These are phyloP conservation scores for Lordiphosa collinella DNA, from an alignment of 1,140 invertebrate species.

Conservation along the genomic window DNA sequence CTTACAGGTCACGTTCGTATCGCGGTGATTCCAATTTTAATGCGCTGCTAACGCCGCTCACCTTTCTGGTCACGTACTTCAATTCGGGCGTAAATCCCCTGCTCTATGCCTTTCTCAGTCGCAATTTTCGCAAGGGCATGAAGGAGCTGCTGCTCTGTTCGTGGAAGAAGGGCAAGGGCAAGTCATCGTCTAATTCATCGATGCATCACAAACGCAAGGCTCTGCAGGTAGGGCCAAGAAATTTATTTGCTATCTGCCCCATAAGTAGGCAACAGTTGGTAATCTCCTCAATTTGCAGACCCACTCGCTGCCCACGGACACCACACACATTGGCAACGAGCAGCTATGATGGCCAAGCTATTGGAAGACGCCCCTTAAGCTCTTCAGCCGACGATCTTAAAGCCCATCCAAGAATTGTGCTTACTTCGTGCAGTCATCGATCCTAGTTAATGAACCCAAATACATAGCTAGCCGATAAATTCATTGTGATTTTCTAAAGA, in stretches of 20 bases:
- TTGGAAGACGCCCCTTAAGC: slow-evolving; percentile 36
- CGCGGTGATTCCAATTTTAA: slow-evolving; percentile 85
- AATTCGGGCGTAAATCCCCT: slow-evolving; percentile 92
- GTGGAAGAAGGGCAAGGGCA: slow-evolving; percentile 76
- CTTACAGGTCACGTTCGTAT: slow-evolving; percentile 84
- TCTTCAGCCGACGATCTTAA: slow-evolving; percentile 56
- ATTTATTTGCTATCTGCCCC: neutral
- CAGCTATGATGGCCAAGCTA: slow-evolving; percentile 74
- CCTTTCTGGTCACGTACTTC: slow-evolving; percentile 90
- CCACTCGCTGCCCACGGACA: slow-evolving; percentile 78
- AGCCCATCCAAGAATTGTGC: slow-evolving; percentile 13
- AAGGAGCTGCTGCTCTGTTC: slow-evolving; percentile 84
- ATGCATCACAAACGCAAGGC: slow-evolving; percentile 77
- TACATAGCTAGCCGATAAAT: slow-evolving; percentile 30
- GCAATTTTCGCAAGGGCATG: slow-evolving; percentile 88
- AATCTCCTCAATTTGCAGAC: slow-evolving; percentile 39
- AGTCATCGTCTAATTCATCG: slow-evolving; percentile 76
- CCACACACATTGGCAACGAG: slow-evolving; percentile 78
- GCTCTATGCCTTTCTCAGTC: slow-evolving; percentile 91
- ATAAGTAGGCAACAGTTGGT: slow-evolving; percentile 4
- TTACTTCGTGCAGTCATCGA: slow-evolving; percentile 4
- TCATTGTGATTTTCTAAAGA: slow-evolving; percentile 53
- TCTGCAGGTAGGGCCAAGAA: slow-evolving; percentile 57
- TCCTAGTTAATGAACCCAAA: neutral
- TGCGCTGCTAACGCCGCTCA: slow-evolving; percentile 89